Conservation (phyloP, 2,797 vertebrate genomes). For the Microchirus variegatus region DNA sequence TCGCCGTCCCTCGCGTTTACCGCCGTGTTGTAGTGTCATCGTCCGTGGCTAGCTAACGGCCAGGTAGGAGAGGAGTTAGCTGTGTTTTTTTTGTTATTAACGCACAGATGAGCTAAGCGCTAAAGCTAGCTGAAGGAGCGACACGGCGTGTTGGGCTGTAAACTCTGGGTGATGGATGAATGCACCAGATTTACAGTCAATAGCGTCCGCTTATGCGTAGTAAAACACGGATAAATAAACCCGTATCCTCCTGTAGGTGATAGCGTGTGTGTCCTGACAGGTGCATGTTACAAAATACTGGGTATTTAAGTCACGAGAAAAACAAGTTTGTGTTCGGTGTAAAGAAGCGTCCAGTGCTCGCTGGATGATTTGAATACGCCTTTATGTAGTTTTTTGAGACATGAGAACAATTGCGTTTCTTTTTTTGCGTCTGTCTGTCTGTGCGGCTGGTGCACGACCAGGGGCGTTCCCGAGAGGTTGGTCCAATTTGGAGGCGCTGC, state of each 20-base stretch:
- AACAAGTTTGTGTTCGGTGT: conserved; percentile 28
- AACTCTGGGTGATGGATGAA: conserved; percentile 70
- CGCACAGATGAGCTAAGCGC: background rate
- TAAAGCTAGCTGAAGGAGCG: background rate
- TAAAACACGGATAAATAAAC: conserved; percentile 38
- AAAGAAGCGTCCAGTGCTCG: conserved; percentile 11
- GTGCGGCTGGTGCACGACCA: conserved; percentile 79
- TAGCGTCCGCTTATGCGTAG: conserved; percentile 44
- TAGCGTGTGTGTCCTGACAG: conserved; percentile 27
- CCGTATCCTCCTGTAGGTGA: conserved; percentile 1
- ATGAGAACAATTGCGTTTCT: conserved; percentile 77
- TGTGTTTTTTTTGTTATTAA: background rate
- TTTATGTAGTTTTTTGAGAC: conserved; percentile 65
- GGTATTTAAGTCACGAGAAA: conserved; percentile 12
- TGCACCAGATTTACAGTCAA: conserved; percentile 68
- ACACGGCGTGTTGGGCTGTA: conserved; percentile 19
- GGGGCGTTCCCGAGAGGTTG: conserved; percentile 84
- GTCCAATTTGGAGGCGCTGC: conserved; percentile 71
- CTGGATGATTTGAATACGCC: conserved; percentile 41
- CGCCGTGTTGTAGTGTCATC: conserved; percentile 52
- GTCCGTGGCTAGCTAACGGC: conserved; percentile 58
- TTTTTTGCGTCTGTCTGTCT: conserved; percentile 69
- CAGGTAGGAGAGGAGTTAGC: conserved; percentile 32
- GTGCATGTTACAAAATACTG: conserved; percentile 38
- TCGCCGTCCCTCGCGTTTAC: conserved; percentile 46